Evolutionary conservation across 2,888 invertebrate species (phyloP).

Genomic region (Polietes domitor): DNA sequence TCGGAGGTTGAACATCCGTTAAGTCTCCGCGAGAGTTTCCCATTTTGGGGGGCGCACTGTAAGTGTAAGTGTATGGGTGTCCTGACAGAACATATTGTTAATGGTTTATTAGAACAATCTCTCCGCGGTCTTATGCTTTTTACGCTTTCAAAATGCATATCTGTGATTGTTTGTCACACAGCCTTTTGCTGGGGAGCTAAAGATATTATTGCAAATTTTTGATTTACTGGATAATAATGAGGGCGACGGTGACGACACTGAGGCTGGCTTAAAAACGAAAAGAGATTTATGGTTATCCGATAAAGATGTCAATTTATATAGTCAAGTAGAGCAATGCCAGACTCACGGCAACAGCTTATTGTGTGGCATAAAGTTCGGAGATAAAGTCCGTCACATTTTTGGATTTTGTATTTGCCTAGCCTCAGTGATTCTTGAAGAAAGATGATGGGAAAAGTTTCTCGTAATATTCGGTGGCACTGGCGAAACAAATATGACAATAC

Average conservation of each 20-base stretch:
- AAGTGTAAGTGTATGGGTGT: background rate
- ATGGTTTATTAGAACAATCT: conserved; percentile 26
- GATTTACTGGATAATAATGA: background rate
- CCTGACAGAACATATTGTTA: conserved; percentile 13
- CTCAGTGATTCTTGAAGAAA: too few relatives aligned
- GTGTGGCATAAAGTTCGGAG: too few relatives aligned
- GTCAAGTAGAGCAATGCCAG: too few relatives aligned
- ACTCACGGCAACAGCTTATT: too few relatives aligned
- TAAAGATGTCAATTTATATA: background rate
- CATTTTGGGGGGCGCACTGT: background rate
- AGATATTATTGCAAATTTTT: conserved; percentile 6
- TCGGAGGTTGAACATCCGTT: background rate
- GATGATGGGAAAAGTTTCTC: too few relatives aligned
- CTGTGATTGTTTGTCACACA: background rate
- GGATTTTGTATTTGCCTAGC: too few relatives aligned
- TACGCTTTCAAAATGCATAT: background rate
- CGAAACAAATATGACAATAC: too few relatives aligned
- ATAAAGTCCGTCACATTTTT: too few relatives aligned
- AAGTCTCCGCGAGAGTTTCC: too few relatives aligned
- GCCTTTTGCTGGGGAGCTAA: background rate
- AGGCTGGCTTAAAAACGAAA: background rate
- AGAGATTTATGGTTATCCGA: background rate
- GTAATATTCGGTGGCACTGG: too few relatives aligned
- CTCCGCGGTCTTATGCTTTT: background rate
- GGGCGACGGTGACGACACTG: too few relatives aligned